Evolutionary conservation across 2,113 vertebrate genomes (phyloP), one percentile per base, ranked within the genome.

Genomic region (Ammodytes marinus): DNA sequence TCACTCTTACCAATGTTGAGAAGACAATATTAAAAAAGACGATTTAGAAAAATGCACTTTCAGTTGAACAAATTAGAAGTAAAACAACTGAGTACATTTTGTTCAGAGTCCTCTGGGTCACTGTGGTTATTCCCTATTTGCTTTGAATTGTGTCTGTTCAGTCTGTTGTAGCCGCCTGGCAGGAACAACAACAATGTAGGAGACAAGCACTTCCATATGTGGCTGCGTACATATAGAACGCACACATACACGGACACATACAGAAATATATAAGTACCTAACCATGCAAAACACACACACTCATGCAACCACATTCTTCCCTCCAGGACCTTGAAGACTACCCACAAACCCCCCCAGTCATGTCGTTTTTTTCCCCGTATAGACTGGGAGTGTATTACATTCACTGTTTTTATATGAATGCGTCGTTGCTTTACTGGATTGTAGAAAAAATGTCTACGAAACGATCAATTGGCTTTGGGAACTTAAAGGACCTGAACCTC

Each of bases 191-290:
- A 90, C 78, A 88, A 76, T 90, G 94, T 89, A 88, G 47, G 80
- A 75, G 85, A 77, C 83, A 91, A 95, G 88, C 39, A 79, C 93
- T 96, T 95, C 94, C 91, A 95, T 94, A 91, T 96, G 95, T 90
- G 94, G 50, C 84, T 68, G 47, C 45, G 58, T 60, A 69, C 74
- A 84, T 65, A 64, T 40, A 65, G 5, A 27, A 66, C 42, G 50
- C 76, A 80, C 70, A 80, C 65, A 83, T 39, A 80, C 72, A 74
- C 40, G 81, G 50, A 82, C 66, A 78, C 83, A 75, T 17, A 69
- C 17, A 86, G 66, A 58, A 76, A 80, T 57, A 55, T 55, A 75
- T 71, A 77, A 74, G 77, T 66, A 83, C 59, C 80, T 84, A 59
- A 74, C 64, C 57, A 65, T 69, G 67, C 63, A 86, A 74, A 81